Percentiles rank a stretch among this genome's conserved stretches.
phyloP scores from a whole-genome alignment of 2,888 invertebrate genomes.

The Furcula furcula region DNA sequence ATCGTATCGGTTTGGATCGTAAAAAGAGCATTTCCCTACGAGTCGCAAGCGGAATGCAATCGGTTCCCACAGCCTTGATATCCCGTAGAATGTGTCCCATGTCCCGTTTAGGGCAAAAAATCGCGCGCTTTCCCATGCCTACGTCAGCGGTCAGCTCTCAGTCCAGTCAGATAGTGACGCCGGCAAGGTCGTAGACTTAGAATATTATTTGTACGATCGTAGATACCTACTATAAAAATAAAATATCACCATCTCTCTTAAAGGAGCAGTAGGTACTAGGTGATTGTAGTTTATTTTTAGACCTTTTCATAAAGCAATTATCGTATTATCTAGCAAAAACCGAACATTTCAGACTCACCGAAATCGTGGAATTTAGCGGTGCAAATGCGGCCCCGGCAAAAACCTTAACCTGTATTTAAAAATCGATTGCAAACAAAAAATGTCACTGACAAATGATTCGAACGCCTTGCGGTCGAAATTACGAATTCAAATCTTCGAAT shows the following conservation, averaged over 20 bases:
- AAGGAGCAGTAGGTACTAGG: slow-evolving; percentile 27
- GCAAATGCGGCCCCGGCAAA: slow-evolving; percentile 33
- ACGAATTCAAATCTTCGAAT: slow-evolving; percentile 80
- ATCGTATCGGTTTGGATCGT: slow-evolving; percentile 66
- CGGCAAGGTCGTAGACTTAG: slow-evolving; percentile 36
- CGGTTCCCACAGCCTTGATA: slow-evolving; percentile 77
- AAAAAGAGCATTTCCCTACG: slow-evolving; percentile 69
- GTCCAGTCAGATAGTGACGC: slow-evolving; percentile 50
- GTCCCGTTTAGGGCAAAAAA: slow-evolving; percentile 66
- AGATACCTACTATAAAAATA: slow-evolving; percentile 21
- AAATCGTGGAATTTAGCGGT: slow-evolving; percentile 42
- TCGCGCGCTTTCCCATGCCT: slow-evolving; percentile 73
- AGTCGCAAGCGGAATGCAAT: slow-evolving; percentile 61
- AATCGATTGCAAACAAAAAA: slow-evolving; percentile 81
- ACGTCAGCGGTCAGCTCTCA: no score
- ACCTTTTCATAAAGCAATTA: slow-evolving; percentile 35
- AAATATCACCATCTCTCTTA: slow-evolving; percentile 15
- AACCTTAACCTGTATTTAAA: slow-evolving; percentile 78
- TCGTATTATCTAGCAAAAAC: slow-evolving; percentile 47
- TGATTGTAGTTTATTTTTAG: slow-evolving; percentile 23
- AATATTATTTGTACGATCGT: no score
- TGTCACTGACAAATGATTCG: slow-evolving; percentile 82
- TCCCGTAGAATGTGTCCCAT: slow-evolving; percentile 58
- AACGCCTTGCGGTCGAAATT: slow-evolving; percentile 79
- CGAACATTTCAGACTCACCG: slow-evolving; percentile 16